Evolutionary conservation across 2,113 vertebrate species (phyloP), one percentile per base, ranked within the genome.

Genomic region (Mesitornis unicolor): DNA sequence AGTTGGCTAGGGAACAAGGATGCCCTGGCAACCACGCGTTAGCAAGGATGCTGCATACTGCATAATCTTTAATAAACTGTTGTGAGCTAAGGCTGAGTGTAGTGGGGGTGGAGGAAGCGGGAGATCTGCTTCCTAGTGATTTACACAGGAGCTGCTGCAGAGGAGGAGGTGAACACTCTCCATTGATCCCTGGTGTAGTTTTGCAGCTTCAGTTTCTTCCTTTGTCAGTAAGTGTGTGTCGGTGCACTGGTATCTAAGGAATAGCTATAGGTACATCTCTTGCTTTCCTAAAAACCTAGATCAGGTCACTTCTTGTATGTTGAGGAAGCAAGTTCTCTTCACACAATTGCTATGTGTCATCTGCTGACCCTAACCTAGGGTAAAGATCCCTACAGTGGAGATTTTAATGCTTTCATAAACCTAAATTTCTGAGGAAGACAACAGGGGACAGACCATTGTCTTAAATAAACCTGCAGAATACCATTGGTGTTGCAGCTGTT

Each of bases 21-120:
- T 95, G 87, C 88, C 93, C 93, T 96, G 91, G 97, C 93, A 97
- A 97, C 95, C 86, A 88, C 6, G 4, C n/a, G 8, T 77, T 91
- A 90, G 90, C 3, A 16, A 94, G 86, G 88, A 95, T 96, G 93
- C 94, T 90, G 92, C 87, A 76, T 82, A 74, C 94, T 90, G 92
- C 87, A 76, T 82, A 74, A 84, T 91, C 85, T 86, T 70, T 67
- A 93, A 67, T 65, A 93, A 95, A 92, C 40, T 84, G 69, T 92
- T 96, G 78, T 89, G 89, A 91, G 60, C 91, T 81, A 38, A 90
- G 84, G 47, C 51, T 70, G 63, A 28, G 16, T 45, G 43, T 24
- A 25, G 53, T n/a, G n/a, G n/a, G 5, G 53, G 40, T 11, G 48
- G 13, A 19, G 12, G 47, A 8, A 13, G 4, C 19, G 8, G 28